Evolutionary conservation across 1,140 invertebrate genomes (phyloP).

Genomic region (Sminthurides bifidus): DNA sequence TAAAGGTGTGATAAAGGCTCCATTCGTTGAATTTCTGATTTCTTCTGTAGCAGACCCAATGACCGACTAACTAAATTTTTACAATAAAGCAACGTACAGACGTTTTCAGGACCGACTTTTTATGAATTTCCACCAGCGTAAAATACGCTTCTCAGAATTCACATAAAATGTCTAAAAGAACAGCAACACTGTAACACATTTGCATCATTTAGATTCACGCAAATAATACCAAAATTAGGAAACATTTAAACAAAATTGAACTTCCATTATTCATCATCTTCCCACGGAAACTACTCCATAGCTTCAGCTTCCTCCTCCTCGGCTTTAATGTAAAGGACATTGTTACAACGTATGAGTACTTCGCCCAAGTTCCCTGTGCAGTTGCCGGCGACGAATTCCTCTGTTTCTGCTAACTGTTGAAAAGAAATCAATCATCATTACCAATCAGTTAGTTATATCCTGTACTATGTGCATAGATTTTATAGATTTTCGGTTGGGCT

Average conservation of each 20-base stretch:
- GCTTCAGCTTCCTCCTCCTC: slow-evolving; percentile 94
- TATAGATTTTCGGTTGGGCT: background rate
- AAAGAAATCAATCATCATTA: no score
- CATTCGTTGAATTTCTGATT: no score
- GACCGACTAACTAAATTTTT: no score
- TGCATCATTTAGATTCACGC: no score
- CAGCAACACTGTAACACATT: no score
- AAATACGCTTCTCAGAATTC: no score
- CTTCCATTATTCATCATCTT: background rate
- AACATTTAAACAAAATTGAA: background rate
- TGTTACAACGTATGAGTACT: slow-evolving; percentile 96
- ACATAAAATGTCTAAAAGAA: no score
- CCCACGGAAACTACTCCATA: slow-evolving; percentile 90
- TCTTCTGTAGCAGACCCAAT: no score
- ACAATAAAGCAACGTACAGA: no score
- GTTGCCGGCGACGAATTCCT: slow-evolving; percentile 88
- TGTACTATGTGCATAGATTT: background rate
- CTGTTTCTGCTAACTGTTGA: slow-evolving; percentile 79
- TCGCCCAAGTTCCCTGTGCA: slow-evolving; percentile 91
- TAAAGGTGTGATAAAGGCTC: no score
- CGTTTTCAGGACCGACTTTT: no score
- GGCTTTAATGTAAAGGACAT: slow-evolving; percentile 91
- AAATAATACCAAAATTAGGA: background rate
- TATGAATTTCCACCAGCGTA: no score
- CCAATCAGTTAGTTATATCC: background rate